These are phyloP conservation scores for Hydrolagus colliei DNA, from an alignment of 2,797 vertebrate genomes.

Conservation along the genomic window DNA sequence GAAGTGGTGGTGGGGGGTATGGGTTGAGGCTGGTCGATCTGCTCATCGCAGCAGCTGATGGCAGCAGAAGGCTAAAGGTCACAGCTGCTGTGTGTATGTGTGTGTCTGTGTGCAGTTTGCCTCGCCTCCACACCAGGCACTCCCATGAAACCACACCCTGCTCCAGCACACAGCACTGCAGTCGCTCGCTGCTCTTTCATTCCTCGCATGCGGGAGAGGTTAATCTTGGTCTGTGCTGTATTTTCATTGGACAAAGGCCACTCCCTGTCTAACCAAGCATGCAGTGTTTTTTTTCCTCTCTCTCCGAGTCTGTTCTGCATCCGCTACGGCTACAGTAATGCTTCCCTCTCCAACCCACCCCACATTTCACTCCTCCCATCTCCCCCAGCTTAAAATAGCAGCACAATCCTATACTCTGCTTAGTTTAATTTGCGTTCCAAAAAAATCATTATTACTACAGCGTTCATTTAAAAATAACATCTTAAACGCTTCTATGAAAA, in stretches of 20 bases:
- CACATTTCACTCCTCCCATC: not conserved
- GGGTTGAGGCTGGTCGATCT: not conserved
- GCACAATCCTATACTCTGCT: no score
- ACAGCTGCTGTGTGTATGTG: not conserved
- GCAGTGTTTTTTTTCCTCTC: not conserved
- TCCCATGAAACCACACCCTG: constrained; percentile 27
- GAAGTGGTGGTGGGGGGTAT: no score
- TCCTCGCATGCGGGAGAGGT: constrained; percentile 22
- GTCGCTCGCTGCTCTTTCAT: constrained; percentile 10
- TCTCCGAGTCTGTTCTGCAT: constrained; percentile 12
- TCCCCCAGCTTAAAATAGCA: no score
- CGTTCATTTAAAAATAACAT: no score
- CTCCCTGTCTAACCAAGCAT: constrained; percentile 21
- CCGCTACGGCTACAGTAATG: not conserved
- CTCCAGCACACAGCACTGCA: constrained; percentile 10
- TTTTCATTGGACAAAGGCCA: constrained; percentile 27
- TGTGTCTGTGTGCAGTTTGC: not conserved
- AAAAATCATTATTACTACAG: no score
- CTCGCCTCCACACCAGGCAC: not conserved
- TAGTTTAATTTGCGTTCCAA: no score
- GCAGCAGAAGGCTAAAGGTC: constrained; percentile 12
- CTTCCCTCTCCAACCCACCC: not conserved
- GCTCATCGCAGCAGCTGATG: not conserved
- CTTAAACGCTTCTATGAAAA: no score
- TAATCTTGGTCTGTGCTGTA: constrained; percentile 22